phyloP scores from a whole-genome alignment of 2,113 vertebrate genomes.

The Leptobrachium leishanense region DNA sequence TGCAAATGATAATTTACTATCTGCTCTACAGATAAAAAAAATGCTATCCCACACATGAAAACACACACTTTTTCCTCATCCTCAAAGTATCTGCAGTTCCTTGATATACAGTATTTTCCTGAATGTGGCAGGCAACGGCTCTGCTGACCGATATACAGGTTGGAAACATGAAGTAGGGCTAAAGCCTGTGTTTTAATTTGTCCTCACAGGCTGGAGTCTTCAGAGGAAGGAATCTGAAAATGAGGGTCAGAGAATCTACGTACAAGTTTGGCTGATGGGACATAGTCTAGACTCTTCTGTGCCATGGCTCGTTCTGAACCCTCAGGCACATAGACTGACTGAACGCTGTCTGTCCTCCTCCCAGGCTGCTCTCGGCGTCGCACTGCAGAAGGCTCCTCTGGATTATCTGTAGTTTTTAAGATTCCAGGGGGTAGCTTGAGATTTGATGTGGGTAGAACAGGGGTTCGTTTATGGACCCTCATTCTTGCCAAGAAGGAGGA shows the following conservation, averaged over 20 bases:
- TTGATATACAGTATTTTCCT: neutral
- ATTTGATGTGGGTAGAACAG: slow-evolving; percentile 78
- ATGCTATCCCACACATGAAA: neutral
- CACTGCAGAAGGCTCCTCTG: slow-evolving; percentile 30
- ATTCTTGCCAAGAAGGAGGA: slow-evolving; percentile 64
- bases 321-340: slow-evolving; percentile 75
- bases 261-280: slow-evolving; percentile 58
- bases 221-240: slow-evolving; percentile 53
- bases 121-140: neutral
- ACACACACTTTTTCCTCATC: neutral
- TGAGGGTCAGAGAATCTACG: slow-evolving; percentile 87
- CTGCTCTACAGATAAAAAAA: neutral
- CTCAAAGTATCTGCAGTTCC: neutral
- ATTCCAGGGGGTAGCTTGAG: slow-evolving; percentile 78
- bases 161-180: neutral
- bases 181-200: neutral
- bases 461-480: slow-evolving; percentile 73
- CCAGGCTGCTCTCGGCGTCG: slow-evolving; percentile 70
- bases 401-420: slow-evolving; percentile 52
- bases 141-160: neutral
- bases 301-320: slow-evolving; percentile 55
- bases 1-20: neutral
- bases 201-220: slow-evolving; percentile 52
- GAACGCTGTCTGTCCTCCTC: slow-evolving; percentile 79
- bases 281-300: slow-evolving; percentile 45